Percentiles rank a stretch among this genome's conserved stretches.
Conservation (phyloP, 2,113 vertebrate species). For the Pelecanus crispus region DNA sequence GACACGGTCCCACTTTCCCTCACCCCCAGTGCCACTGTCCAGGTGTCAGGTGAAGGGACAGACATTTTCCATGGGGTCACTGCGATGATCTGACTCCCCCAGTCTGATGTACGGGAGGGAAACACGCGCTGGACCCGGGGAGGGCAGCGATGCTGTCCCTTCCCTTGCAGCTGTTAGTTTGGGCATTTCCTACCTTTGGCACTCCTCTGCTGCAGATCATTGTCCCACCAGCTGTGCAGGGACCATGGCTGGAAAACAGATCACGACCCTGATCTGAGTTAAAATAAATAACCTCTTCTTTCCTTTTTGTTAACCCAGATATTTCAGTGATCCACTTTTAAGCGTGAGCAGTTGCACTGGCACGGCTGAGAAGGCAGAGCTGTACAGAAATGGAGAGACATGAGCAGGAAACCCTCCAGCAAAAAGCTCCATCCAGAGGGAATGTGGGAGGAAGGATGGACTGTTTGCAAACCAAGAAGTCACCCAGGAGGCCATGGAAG, state of each 20-base stretch:
- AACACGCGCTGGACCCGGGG: rapidly evolving
- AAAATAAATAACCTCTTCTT: neutral
- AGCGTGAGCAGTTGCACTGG: neutral
- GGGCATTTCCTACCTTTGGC: neutral
- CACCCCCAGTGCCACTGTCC: neutral
- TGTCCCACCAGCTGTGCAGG: neutral
- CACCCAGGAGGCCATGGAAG: neutral
- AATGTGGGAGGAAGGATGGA: slow-evolving; percentile 13
- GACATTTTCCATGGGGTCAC: neutral
- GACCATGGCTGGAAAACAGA: neutral
- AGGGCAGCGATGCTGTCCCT: neutral
- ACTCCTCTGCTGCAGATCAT: neutral
- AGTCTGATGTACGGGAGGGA: neutral
- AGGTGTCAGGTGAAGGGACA: neutral
- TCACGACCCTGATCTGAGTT: neutral
- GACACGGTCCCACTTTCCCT: neutral
- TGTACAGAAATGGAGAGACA: neutral
- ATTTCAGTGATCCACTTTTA: neutral
- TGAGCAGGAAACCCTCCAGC: slow-evolving; percentile 31
- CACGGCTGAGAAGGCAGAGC: neutral
- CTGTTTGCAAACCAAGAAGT: slow-evolving; percentile 10
- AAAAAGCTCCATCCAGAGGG: neutral
- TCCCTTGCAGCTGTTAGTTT: neutral
- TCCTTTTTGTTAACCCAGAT: neutral
- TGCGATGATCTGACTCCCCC: neutral